phyloP scores from a whole-genome alignment of 1,140 invertebrate species.

The Lepidurus packardi region DNA sequence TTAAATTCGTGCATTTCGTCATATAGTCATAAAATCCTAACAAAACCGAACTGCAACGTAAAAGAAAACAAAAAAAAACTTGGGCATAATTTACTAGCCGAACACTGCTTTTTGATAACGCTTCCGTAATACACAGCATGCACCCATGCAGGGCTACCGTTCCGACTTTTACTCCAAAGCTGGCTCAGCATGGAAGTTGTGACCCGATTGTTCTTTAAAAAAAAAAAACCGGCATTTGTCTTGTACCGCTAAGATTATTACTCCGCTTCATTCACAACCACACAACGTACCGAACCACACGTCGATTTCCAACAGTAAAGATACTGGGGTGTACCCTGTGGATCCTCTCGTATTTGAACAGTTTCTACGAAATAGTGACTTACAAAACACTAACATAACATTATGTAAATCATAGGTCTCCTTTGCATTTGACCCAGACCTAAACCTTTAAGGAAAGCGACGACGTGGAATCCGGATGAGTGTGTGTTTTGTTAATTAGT shows the following conservation, averaged over 20 bases:
- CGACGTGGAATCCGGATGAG: neutral
- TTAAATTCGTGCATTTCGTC: neutral
- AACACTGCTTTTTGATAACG: neutral
- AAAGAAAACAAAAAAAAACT: too few relatives aligned
- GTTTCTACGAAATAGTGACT: neutral
- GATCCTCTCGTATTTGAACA: neutral
- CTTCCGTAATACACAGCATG: neutral
- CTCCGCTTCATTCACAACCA: neutral
- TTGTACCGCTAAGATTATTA: neutral
- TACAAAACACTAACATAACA: neutral
- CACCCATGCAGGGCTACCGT: neutral
- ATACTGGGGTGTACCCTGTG: neutral
- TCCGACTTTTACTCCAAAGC: neutral
- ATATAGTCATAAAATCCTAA: neutral
- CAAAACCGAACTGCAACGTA: too few relatives aligned
- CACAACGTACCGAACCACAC: conserved; percentile 1
- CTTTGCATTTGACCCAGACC: neutral
- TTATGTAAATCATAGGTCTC: neutral
- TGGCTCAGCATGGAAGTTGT: neutral
- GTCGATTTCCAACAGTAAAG: neutral
- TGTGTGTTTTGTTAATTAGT: conserved; percentile 10
- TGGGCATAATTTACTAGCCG: neutral
- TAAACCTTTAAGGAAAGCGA: neutral
- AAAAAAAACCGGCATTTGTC: conserved; percentile 1
- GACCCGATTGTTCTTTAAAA: neutral